Percentiles rank a stretch among this genome's conserved stretches.
Conservation (phyloP, 2,888 invertebrate genomes). For the Melanostoma mellinum region DNA sequence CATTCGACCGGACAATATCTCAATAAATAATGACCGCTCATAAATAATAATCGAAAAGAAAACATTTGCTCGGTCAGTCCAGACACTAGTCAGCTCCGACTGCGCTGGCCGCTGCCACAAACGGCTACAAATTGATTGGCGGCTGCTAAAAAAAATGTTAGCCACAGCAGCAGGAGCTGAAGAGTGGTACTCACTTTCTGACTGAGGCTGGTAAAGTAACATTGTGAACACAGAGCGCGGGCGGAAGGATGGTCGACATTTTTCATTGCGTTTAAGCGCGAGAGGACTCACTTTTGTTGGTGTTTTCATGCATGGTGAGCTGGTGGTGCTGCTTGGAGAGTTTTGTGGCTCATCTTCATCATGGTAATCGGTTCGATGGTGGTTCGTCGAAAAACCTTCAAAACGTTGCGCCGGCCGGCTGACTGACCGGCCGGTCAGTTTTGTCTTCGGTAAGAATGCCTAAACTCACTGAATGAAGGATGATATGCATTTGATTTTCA, state of each 20-base stretch:
- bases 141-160: conserved; percentile 56
- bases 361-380: conserved; percentile 56
- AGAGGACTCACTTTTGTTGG: conserved; percentile 58
- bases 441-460: conserved; percentile 45
- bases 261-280: conserved; percentile 23
- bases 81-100: conserved; percentile 26
- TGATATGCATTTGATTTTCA: conserved; percentile 66
- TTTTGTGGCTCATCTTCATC: conserved; percentile 66
- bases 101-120: conserved; percentile 27
- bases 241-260: conserved; percentile 60
- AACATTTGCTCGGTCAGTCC: conserved; percentile 70
- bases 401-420: conserved; percentile 20
- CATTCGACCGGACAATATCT: conserved; percentile 79
- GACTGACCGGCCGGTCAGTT: conserved; percentile 19
- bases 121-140: conserved; percentile 72
- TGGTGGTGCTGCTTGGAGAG: background rate
- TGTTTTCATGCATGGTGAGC: background rate
- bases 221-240: conserved; percentile 32
- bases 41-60: conserved; percentile 79
- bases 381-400: conserved; percentile 44
- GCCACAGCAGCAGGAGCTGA: conserved; percentile 62
- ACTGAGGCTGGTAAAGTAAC: background rate
- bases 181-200: conserved; percentile 9
- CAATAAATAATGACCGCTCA: conserved; percentile 80
- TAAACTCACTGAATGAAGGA: conserved; percentile 58